phyloP scores from a whole-genome alignment of 2,797 vertebrate species.

The Hippoglossus hippoglossus region DNA sequence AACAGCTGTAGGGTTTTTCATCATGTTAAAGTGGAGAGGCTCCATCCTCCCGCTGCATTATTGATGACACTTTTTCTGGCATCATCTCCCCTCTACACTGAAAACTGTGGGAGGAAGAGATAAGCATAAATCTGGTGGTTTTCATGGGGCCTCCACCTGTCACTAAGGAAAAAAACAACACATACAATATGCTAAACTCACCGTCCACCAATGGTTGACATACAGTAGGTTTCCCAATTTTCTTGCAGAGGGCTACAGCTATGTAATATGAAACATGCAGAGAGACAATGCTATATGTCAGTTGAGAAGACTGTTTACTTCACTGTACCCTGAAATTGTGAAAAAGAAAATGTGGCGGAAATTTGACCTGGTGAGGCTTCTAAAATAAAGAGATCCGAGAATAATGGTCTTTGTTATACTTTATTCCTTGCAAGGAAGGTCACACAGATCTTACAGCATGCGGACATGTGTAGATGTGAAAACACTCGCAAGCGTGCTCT shows the following conservation, averaged over 20 bases:
- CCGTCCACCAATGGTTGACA: neutral
- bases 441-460: too few relatives aligned
- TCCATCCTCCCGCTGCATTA: slow-evolving; percentile 81
- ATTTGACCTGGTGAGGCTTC: too few relatives aligned
- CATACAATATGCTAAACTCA: slow-evolving; percentile 4
- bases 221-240: neutral
- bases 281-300: slow-evolving; percentile 6
- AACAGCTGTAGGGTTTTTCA: slow-evolving; percentile 52
- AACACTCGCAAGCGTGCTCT: too few relatives aligned
- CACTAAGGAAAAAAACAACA: slow-evolving; percentile 11
- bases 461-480: too few relatives aligned
- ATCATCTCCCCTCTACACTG: slow-evolving; percentile 63
- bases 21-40: slow-evolving; percentile 74
- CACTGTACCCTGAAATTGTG: too few relatives aligned
- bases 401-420: too few relatives aligned
- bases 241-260: slow-evolving; percentile 9
- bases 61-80: slow-evolving; percentile 83
- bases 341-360: too few relatives aligned
- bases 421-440: too few relatives aligned
- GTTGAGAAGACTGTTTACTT: too few relatives aligned
- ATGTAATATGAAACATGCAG: slow-evolving; percentile 27
- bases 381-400: too few relatives aligned
- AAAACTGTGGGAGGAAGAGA: slow-evolving; percentile 61
- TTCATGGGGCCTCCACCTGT: slow-evolving; percentile 45
- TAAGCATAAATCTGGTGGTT: slow-evolving; percentile 52